phyloP scores from a whole-genome alignment of 2,888 invertebrate genomes.

The Dicyrtomina minuta region DNA sequence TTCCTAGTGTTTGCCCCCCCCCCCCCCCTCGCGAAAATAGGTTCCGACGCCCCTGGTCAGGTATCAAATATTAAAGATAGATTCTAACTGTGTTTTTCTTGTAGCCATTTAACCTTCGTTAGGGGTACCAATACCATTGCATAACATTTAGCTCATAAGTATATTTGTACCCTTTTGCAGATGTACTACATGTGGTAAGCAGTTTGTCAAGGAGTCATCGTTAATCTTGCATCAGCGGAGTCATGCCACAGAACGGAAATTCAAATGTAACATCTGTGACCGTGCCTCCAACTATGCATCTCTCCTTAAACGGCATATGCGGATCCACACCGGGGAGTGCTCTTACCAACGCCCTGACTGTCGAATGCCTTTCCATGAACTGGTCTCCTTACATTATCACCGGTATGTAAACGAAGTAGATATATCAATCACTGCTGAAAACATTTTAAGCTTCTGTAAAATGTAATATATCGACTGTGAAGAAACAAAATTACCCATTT shows the following conservation, averaged over 20 bases:
- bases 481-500: too few species aligned
- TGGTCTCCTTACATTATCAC: constrained; percentile 52
- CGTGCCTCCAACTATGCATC: constrained; percentile 53
- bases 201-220: constrained; percentile 51
- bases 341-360: constrained; percentile 50
- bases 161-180: constrained; percentile 24
- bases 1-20: too few species aligned
- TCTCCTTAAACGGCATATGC: constrained; percentile 45
- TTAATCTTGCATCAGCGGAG: constrained; percentile 50
- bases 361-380: constrained; percentile 50
- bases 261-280: constrained; percentile 48
- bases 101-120: too few species aligned
- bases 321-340: constrained; percentile 36
- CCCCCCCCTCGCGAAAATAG: too few species aligned
- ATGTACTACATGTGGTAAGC: constrained; percentile 48
- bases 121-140: too few species aligned
- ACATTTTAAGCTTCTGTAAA: too few species aligned
- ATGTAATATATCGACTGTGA: too few species aligned
- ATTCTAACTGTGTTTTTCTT: too few species aligned
- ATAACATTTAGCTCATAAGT: too few species aligned
- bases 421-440: too few species aligned
- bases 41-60: too few species aligned
- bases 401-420: constrained; percentile 45
- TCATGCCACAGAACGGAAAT: constrained; percentile 50
- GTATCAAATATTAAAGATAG: too few species aligned